Evolutionary conservation across 2,888 invertebrate species (phyloP), one percentile per base, ranked within the genome.

Genomic region (Agriotes lineatus): DNA sequence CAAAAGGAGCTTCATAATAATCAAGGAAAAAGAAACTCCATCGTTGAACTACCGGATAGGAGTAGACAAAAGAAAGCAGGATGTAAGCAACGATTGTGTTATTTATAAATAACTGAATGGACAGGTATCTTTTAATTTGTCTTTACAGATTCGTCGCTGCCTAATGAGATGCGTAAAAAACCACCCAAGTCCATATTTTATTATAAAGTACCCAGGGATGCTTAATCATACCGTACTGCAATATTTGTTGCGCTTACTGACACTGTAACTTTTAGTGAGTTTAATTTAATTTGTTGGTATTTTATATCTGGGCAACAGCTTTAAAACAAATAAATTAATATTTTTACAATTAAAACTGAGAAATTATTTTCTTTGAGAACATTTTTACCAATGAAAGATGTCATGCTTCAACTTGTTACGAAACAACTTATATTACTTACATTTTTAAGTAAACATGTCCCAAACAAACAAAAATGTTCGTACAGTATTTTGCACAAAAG

Each of bases 1-100:
- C 67, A 67, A 37, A 37, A 18, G 3, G 54, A 44, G 14, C 33
- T 52, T 9, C 37, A 54, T 16, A 59, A 35, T 19, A 39, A 30
- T 22, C 35, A 52, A 22, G 65, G 25, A 12, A 57, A 45, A 33
- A 22, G 44, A 22, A 25, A 22, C 12, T 58, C 39, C 1, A 18
- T 39, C 1, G 25, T 16, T 1, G 44, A 42, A 30, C 9, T 58
- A 30, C 58, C 35, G 7, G 33, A 61, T 37, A 33, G 37, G n/a
- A 22, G 4, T 20, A 33, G 37, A 33, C 48, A 35, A 14, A 61
- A 61, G 16, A 61, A 61, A 10, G 12, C 35, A 22, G 61, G 50
- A 37, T 50, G 61, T 61, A 61, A 50, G 50, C 50, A 50, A 33
- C 14, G 4, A 10, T 39, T 6, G n/a, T 39, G 39, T 39, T 4